Conservation (phyloP, 2,113 vertebrate genomes). For the Apodemus speciosus region DNA sequence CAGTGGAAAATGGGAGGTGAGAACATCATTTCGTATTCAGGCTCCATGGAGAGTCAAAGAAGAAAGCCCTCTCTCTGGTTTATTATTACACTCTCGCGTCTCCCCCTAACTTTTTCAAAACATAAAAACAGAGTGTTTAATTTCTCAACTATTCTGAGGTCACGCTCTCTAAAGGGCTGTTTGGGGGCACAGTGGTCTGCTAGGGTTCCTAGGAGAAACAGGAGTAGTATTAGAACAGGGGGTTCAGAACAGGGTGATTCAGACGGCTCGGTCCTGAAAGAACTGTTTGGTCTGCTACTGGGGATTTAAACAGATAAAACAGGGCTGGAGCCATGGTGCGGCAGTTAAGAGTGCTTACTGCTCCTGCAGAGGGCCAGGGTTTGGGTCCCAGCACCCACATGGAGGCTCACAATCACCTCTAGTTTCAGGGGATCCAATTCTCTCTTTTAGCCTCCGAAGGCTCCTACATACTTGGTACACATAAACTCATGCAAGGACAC, state of each 20-base stretch:
- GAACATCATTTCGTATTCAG: background rate
- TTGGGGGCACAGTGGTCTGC: conserved; percentile 37
- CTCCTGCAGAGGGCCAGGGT: background rate
- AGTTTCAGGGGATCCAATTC: background rate
- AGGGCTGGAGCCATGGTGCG: too few relatives aligned
- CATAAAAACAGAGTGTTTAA: conserved; percentile 59
- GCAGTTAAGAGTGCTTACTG: background rate
- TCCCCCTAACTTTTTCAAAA: conserved; percentile 16
- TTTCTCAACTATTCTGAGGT: conserved; percentile 26
- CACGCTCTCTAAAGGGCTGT: conserved; percentile 4
- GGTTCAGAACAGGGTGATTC: background rate
- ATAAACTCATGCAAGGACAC: background rate
- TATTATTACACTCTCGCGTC: background rate
- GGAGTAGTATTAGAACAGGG: background rate
- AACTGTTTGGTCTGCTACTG: background rate
- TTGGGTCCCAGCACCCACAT: too few relatives aligned
- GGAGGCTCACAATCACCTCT: background rate
- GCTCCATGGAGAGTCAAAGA: background rate
- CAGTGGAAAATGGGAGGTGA: conserved; percentile 36
- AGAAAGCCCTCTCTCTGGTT: background rate
- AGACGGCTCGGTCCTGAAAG: background rate
- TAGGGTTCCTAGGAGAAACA: conserved; percentile 38
- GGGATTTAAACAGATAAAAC: background rate
- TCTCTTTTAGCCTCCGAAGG: background rate
- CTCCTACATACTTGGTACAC: background rate